Evolutionary conservation across 2,888 invertebrate species (phyloP).

Genomic region (Empis stercorea): DNA sequence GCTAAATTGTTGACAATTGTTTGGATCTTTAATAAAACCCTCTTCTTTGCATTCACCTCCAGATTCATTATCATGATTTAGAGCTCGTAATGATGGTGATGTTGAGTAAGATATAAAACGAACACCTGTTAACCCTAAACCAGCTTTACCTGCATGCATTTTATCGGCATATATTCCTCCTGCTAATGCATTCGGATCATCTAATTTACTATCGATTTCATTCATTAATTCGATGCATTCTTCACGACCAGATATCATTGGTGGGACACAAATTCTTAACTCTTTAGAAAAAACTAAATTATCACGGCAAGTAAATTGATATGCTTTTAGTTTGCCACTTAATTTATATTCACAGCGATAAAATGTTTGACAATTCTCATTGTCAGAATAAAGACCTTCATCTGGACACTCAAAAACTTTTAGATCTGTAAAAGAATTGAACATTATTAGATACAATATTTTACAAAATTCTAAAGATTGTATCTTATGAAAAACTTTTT

Average conservation of each 20-base stretch:
- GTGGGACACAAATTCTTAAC: conserved; percentile 55
- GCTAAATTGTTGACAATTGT: conserved; percentile 62
- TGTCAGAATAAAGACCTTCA: conserved; percentile 61
- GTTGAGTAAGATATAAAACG: conserved; percentile 32
- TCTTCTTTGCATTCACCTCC: conserved; percentile 42
- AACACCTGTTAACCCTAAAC: conserved; percentile 30
- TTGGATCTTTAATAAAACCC: conserved; percentile 57
- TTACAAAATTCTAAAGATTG: too few relatives aligned
- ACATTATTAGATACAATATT: too few relatives aligned
- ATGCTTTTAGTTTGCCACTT: conserved; percentile 42
- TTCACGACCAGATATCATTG: conserved; percentile 50
- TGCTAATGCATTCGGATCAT: conserved; percentile 11
- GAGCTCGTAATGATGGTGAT: conserved; percentile 24
- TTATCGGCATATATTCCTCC: conserved; percentile 2
- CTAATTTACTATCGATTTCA: conserved; percentile 22
- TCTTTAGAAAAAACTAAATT: conserved; percentile 63
- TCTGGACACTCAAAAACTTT: conserved; percentile 41
- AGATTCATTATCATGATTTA: conserved; percentile 27
- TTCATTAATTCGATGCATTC: conserved; percentile 46
- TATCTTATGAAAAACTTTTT: too few relatives aligned
- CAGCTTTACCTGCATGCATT: conserved; percentile 16
- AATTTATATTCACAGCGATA: conserved; percentile 59
- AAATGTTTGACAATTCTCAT: conserved; percentile 57
- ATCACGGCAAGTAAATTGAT: conserved; percentile 57
- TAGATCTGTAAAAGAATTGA: background rate